Evolutionary conservation across 2,888 invertebrate genomes (phyloP), one percentile per base, ranked within the genome.

Genomic region (Dryadula phaetusa): DNA sequence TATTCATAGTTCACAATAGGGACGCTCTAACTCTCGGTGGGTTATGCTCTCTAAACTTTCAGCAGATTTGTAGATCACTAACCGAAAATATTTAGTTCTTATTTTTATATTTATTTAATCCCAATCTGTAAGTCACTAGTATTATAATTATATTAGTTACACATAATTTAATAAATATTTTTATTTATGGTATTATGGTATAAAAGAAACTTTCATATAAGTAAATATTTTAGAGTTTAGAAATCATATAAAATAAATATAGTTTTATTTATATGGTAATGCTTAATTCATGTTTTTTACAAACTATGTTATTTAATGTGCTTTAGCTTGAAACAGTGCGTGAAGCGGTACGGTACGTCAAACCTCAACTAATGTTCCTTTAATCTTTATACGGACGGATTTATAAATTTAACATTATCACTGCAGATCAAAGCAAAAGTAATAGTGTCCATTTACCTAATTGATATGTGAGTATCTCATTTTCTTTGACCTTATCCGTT

Each of bases 31-130:
- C 16, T 56, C n/a, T 22, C 42, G 12, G 40, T 40, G 47, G 47
- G 40, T 67, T 49, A 42, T 54, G 22, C 58, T 34, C 40, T 44
- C 56, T 46, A 56, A 67, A 67, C 56, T 56, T 63, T 63, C 16
- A 56, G 22, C 32, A 60, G 52, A 58, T 58, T 3, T 16, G 6
- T 10, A 14, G 32, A 49, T 20, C 0, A 10, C 0, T 8, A 16
- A 28, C 1, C 8, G 12, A 6, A 44, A 64, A 20, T 0, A 3
- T 18, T 53, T 32, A 4, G 7, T n/a, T 22, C 14, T 7, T n/a
- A 18, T 4, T 20, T 12, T 14, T n/a, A n/a, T n/a, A n/a, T n/a
- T n/a, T n/a, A n/a, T n/a, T n/a, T n/a, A n/a, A n/a, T n/a, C n/a
- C n/a, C n/a, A n/a, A n/a, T n/a, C n/a, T n/a, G n/a, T n/a, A n/a